Conservation (phyloP, 2,888 invertebrate genomes). For the Drosophila monieri region DNA sequence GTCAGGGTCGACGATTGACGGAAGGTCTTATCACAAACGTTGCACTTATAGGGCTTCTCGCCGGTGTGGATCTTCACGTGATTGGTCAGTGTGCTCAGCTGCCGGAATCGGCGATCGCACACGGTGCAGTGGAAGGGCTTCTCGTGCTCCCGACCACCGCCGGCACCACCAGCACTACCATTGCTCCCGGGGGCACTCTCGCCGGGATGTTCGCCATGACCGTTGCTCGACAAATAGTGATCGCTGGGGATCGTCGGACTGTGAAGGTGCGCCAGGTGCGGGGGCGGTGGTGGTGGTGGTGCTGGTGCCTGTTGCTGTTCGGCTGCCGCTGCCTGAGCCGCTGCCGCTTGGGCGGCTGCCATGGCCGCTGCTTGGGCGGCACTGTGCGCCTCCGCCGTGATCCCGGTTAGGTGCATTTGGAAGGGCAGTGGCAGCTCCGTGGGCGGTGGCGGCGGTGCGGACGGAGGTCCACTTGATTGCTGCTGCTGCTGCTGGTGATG, state of each 20-base stretch:
- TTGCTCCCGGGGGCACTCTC: slow-evolving; percentile 59
- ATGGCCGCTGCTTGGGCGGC: slow-evolving; percentile 83
- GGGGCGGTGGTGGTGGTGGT: slow-evolving; percentile 52
- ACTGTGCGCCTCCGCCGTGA: slow-evolving; percentile 81
- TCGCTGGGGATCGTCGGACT: slow-evolving; percentile 72
- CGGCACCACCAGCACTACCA: slow-evolving; percentile 54
- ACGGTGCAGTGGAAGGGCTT: slow-evolving; percentile 84
- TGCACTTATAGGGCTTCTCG: slow-evolving; percentile 84
- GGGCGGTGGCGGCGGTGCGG: slow-evolving; percentile 65
- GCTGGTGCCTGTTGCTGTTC: slow-evolving; percentile 69
- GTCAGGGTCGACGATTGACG: slow-evolving; percentile 84
- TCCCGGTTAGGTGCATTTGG: slow-evolving; percentile 81
- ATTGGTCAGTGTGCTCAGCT: slow-evolving; percentile 84
- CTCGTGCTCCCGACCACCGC: slow-evolving; percentile 73
- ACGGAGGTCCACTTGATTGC: slow-evolving; percentile 66
- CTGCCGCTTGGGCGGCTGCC: slow-evolving; percentile 83
- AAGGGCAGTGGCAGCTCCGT: slow-evolving; percentile 82
- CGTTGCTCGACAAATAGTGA: slow-evolving; percentile 71
- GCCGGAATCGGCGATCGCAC: slow-evolving; percentile 84
- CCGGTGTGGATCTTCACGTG: slow-evolving; percentile 84
- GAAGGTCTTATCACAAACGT: slow-evolving; percentile 84
- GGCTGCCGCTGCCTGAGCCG: slow-evolving; percentile 81
- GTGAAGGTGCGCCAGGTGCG: slow-evolving; percentile 79
- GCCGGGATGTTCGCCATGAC: slow-evolving; percentile 67
- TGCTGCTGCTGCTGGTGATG: slow-evolving; percentile 70